Conservation (phyloP, 1,140 invertebrate genomes). For the Drosophila takahashii region DNA sequence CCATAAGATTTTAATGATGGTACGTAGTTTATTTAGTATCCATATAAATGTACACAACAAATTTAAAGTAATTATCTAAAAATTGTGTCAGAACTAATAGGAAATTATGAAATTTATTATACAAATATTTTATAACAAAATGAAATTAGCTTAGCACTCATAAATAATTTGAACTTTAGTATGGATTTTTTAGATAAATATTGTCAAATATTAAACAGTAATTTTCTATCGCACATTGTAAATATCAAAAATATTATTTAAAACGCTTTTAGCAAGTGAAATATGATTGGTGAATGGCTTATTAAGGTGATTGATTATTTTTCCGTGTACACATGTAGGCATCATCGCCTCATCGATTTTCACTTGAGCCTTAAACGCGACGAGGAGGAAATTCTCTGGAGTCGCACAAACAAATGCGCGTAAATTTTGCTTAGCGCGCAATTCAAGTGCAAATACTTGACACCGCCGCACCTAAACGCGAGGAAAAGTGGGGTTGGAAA, state of each 20-base stretch:
- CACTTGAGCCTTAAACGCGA: slow-evolving; percentile 67
- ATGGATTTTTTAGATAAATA: not conserved
- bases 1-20: too few species aligned
- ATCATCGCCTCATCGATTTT: slow-evolving; percentile 69
- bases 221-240: not conserved
- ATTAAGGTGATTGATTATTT: slow-evolving; percentile 23
- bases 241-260: not conserved
- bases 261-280: not conserved
- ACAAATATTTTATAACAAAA: too few species aligned
- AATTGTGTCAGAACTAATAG: not conserved
- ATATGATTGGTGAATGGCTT: slow-evolving; percentile 1
- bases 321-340: slow-evolving; percentile 28
- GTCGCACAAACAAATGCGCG: slow-evolving; percentile 79
- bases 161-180: not conserved
- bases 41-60: too few species aligned
- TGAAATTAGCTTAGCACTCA: too few species aligned
- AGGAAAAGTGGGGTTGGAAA: not conserved
- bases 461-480: slow-evolving; percentile 68
- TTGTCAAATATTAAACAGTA: not conserved
- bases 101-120: too few species aligned
- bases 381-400: slow-evolving; percentile 61
- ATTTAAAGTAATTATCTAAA: not conserved
- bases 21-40: too few species aligned
- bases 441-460: slow-evolving; percentile 81
- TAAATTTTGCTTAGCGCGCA: slow-evolving; percentile 81